These are phyloP conservation scores for Lepidothrix coronata DNA, from an alignment of 2,113 vertebrate genomes.

Conservation along the genomic window DNA sequence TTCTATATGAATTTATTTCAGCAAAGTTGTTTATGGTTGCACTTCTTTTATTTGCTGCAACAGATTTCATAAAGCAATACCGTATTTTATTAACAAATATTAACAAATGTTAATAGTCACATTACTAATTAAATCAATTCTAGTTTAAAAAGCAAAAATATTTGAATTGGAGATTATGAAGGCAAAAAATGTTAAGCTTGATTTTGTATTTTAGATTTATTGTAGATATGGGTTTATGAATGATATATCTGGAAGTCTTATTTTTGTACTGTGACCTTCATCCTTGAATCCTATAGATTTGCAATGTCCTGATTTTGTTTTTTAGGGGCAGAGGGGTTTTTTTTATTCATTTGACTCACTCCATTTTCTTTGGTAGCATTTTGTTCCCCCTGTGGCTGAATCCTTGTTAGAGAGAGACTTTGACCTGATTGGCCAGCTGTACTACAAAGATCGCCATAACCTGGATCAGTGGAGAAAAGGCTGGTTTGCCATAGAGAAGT, in stretches of 20 bases:
- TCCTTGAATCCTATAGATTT: not conserved
- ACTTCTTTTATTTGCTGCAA: not conserved
- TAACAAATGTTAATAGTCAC: not conserved
- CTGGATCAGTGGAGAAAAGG: slow-evolving; percentile 90
- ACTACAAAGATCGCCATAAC: slow-evolving; percentile 91
- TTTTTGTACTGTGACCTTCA: not conserved
- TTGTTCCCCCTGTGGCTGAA: slow-evolving; percentile 82
- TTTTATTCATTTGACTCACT: slow-evolving; percentile 24
- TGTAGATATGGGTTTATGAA: not conserved
- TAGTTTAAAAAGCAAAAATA: not conserved
- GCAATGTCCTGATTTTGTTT: not conserved
- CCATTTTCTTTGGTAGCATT: slow-evolving; percentile 82
- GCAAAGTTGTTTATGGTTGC: not conserved
- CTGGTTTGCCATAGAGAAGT: slow-evolving; percentile 91
- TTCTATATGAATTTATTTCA: not conserved
- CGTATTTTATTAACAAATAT: not conserved
- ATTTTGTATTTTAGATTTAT: not conserved
- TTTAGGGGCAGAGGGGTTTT: not conserved
- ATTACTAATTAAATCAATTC: not conserved
- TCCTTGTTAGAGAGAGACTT: slow-evolving; percentile 79
- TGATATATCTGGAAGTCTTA: not conserved
- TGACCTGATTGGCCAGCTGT: slow-evolving; percentile 88
- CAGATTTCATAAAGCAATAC: not conserved
- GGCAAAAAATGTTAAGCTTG: not conserved
- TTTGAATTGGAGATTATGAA: not conserved